Percentiles rank a stretch among this genome's conserved stretches.
Conservation (phyloP, 1,140 invertebrate genomes). For the Dufourea novaeangliae region DNA sequence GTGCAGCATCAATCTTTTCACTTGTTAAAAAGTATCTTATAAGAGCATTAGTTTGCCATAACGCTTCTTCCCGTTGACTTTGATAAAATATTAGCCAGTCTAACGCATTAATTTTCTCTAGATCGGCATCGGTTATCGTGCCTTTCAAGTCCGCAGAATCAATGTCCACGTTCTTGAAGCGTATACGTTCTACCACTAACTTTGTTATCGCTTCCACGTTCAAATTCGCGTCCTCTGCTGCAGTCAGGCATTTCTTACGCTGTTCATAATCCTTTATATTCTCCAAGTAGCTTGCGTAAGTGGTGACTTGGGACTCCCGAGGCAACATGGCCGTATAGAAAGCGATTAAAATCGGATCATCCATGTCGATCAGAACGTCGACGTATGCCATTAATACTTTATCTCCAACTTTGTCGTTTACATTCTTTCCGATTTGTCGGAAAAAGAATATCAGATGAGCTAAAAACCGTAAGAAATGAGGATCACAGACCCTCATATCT, state of each 20-base stretch:
- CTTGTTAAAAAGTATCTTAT: slow-evolving; percentile 90
- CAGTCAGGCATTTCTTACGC: slow-evolving; percentile 83
- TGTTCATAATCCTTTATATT: slow-evolving; percentile 85
- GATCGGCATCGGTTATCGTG: slow-evolving; percentile 84
- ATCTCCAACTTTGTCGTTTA: slow-evolving; percentile 86
- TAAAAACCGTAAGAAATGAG: slow-evolving; percentile 89
- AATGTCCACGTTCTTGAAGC: slow-evolving; percentile 77
- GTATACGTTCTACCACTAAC: slow-evolving; percentile 90
- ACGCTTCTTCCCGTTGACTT: slow-evolving; percentile 89
- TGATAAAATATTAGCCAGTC: slow-evolving; percentile 94
- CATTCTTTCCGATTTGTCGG: slow-evolving; percentile 87
- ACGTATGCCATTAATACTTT: slow-evolving; percentile 89
- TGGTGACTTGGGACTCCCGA: slow-evolving; percentile 85
- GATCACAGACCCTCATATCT: slow-evolving; percentile 68
- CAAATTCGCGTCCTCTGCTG: slow-evolving; percentile 89
- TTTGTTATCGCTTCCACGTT: slow-evolving; percentile 92
- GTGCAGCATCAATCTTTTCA: slow-evolving; percentile 86
- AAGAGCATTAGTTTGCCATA: slow-evolving; percentile 94
- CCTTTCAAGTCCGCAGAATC: slow-evolving; percentile 70
- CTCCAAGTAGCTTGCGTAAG: slow-evolving; percentile 91
- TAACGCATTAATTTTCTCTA: slow-evolving; percentile 90
- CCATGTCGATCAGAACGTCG: slow-evolving; percentile 86
- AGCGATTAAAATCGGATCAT: slow-evolving; percentile 90
- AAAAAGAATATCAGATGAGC: slow-evolving; percentile 93
- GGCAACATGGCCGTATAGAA: slow-evolving; percentile 92